Percentiles rank a stretch among this genome's conserved stretches.
These are phyloP conservation scores for Fregata magnificens DNA, from an alignment of 2,113 vertebrate genomes.

Conservation along the genomic window DNA sequence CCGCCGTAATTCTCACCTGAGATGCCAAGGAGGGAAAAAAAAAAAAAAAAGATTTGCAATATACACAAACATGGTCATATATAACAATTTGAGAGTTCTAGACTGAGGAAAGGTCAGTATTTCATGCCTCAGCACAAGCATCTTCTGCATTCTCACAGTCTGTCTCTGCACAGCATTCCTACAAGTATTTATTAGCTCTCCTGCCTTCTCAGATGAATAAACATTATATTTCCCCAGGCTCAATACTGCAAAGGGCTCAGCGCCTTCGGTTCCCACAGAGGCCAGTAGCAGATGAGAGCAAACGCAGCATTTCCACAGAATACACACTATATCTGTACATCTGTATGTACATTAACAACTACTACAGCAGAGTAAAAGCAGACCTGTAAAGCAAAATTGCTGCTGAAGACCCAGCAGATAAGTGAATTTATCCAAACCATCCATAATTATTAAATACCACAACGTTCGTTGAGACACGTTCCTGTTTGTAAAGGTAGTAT, in stretches of 20 bases:
- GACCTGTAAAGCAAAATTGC: background rate
- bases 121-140: background rate
- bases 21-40: background rate
- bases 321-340: fast-evolving
- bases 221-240: background rate
- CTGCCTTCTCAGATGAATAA: background rate
- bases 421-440: background rate
- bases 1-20: background rate
- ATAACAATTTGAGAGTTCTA: background rate
- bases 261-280: background rate
- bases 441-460: background rate
- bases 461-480: background rate
- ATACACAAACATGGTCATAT: background rate
- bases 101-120: background rate
- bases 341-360: fast-evolving
- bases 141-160: background rate
- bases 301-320: background rate
- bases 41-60: background rate
- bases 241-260: background rate
- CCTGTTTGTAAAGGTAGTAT: background rate
- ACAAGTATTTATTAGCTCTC: background rate
- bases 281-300: background rate
- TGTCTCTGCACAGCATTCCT: background rate
- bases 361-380: background rate
- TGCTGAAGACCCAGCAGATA: background rate